These are phyloP conservation scores for Drosophila mauritiana DNA, from an alignment of 1,140 invertebrate species.

Conservation along the genomic window DNA sequence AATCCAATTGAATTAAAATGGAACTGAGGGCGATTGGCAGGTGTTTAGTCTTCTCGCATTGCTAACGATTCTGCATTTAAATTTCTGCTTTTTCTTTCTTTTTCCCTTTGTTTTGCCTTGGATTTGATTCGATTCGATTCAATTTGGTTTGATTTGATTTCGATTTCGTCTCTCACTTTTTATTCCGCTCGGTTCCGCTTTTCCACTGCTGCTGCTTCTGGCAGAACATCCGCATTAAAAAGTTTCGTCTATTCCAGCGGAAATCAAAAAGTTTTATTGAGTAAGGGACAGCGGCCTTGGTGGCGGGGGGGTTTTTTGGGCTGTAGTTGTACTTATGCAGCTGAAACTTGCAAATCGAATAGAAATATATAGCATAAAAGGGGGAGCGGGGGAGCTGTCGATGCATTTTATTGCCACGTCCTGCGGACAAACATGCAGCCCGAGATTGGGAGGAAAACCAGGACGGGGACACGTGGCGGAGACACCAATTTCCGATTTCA, in stretches of 20 bases:
- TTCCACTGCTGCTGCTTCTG: conserved; percentile 37
- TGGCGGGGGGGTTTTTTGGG: background rate
- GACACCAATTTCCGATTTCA: conserved; percentile 73
- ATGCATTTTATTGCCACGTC: conserved; percentile 74
- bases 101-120: conserved; percentile 43
- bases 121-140: conserved; percentile 51
- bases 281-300: conserved; percentile 52
- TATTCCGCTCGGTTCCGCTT: conserved; percentile 5
- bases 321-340: conserved; percentile 14
- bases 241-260: conserved; percentile 76
- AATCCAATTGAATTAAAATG: conserved; percentile 79
- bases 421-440: conserved; percentile 34
- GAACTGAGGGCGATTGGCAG: conserved; percentile 54
- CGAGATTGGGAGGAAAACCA: conserved; percentile 1
- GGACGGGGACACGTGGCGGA: conserved; percentile 22
- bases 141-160: conserved; percentile 68
- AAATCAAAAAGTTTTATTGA: conserved; percentile 81
- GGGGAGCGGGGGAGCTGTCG: conserved; percentile 40
- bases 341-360: conserved; percentile 63
- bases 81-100: conserved; percentile 45
- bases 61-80: conserved; percentile 63
- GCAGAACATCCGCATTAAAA: conserved; percentile 75
- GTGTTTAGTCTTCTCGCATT: conserved; percentile 42
- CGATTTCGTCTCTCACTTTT: conserved; percentile 34
- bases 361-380: conserved; percentile 59